These are phyloP conservation scores for Oryzias dopingdopingensis DNA, from an alignment of 2,797 vertebrate genomes.

Conservation along the genomic window DNA sequence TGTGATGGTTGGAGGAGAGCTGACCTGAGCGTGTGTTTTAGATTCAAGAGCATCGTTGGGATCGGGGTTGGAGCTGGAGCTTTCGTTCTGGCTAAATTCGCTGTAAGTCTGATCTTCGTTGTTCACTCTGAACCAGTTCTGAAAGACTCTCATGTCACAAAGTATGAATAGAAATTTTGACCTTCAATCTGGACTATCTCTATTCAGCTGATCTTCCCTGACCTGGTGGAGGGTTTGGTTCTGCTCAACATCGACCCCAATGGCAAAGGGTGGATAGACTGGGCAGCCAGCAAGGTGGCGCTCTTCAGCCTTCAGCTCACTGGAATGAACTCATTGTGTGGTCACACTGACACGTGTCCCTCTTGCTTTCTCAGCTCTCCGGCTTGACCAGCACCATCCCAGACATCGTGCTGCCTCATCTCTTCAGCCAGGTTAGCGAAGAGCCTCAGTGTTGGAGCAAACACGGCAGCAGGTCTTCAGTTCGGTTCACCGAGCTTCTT, in stretches of 20 bases:
- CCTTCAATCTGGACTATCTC: not conserved
- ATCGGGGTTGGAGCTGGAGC: slow-evolving; percentile 96
- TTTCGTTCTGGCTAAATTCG: slow-evolving; percentile 93
- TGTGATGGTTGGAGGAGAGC: too few species aligned
- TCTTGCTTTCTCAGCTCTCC: slow-evolving; percentile 78
- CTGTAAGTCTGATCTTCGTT: slow-evolving; percentile 78
- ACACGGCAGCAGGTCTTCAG: not conserved
- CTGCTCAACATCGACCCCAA: slow-evolving; percentile 96
- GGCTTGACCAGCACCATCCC: slow-evolving; percentile 90
- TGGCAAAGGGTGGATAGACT: slow-evolving; percentile 97
- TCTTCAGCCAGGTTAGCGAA: slow-evolving; percentile 91
- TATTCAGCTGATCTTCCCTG: slow-evolving; percentile 89
- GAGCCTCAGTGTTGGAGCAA: not conserved
- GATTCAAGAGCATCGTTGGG: slow-evolving; percentile 95
- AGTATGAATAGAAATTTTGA: too few species aligned
- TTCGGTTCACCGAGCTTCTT: not conserved
- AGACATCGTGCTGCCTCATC: slow-evolving; percentile 89
- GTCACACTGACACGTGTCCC: not conserved
- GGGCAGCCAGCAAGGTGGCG: slow-evolving; percentile 91
- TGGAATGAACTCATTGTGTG: not conserved
- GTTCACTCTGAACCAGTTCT: not conserved
- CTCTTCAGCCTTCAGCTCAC: not conserved
- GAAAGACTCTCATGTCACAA: not conserved
- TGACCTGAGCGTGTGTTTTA: slow-evolving; percentile 39
- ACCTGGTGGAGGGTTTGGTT: slow-evolving; percentile 93